Base-by-base conservation (phyloP, 1,140 invertebrate species). In the Lanistes nyassanus region DNA sequence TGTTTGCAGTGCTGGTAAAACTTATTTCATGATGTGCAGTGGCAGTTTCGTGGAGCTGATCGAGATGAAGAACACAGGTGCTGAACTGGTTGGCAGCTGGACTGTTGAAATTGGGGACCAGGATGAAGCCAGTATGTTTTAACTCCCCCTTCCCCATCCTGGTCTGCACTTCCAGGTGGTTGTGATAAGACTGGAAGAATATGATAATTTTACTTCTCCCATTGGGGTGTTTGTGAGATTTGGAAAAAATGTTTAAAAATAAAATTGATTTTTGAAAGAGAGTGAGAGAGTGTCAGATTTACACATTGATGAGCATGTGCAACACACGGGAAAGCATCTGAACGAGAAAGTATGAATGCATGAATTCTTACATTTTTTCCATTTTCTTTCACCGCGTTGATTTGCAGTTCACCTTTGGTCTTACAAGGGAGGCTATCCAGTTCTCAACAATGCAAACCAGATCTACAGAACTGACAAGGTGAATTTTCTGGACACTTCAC, bases 61-160 rank as follows among this genome's bases (percentile, higher is more conserved):
- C 77, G 92, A 94, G 58, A 79, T 83, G 13, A 89, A 89, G 77
- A 73, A 82, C 3, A 85, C 84, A 53, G 87, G 88, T 69, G 85
- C 88, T 29, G 86, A 90, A 76, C 83, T 92, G n/a, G 86, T 90
- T 39, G 92, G 89, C 13, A 91, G 91, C 80, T 92, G 90, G 85
- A 88, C 89, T 11, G 97, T 98, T 13, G 94, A 95, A 70, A 95
- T 98, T 62, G 98, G 98, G n/a, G 97, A 98, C 87, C 94, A 98
- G 90, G 97, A 99, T 92, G 97, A 99, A 90, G 95, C 95, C 42
- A 83, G 91, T 91, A 83, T 78, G 87, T 80, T 6, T 60, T 47
- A 13, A 9, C 19, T 47, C 9, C 9, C n/a, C n/a, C n/a, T n/a
- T n/a, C n/a, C n/a, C n/a, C n/a, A n/a, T n/a, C n/a, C n/a, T n/a